Percentiles rank a stretch among this genome's conserved stretches.
Conservation (phyloP, 2,113 vertebrate species). For the Epinephelus lanceolatus region DNA sequence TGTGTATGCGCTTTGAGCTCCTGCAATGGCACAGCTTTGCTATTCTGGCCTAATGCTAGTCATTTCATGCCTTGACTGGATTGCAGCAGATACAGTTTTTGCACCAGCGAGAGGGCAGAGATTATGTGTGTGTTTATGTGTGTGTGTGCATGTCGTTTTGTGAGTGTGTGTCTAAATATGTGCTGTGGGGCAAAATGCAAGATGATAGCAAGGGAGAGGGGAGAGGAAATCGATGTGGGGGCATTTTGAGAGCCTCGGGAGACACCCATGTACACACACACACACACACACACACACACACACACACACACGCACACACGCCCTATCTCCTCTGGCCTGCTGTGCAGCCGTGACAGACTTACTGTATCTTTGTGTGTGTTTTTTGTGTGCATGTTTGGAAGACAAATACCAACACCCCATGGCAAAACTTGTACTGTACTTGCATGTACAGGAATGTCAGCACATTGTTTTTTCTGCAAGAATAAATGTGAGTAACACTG, state of each 20-base stretch:
- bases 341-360: constrained; percentile 60
- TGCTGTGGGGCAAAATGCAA: constrained; percentile 74
- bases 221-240: constrained; percentile 75
- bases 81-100: constrained; percentile 75
- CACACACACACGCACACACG: constrained; percentile 14
- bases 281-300: constrained; percentile 10
- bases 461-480: constrained; percentile 1
- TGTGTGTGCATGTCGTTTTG: constrained; percentile 42
- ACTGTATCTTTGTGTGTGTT: constrained; percentile 50
- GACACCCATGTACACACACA: constrained; percentile 32
- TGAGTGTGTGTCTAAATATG: constrained; percentile 63
- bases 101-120: constrained; percentile 64
- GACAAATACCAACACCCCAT: constrained; percentile 32
- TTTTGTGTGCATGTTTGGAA: constrained; percentile 32
- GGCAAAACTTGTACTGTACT: constrained; percentile 33
- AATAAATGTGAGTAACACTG: background rate
- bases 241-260: constrained; percentile 58
- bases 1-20: constrained; percentile 51
- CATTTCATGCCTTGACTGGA: constrained; percentile 81
- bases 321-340: constrained; percentile 51
- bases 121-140: constrained; percentile 65
- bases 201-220: constrained; percentile 73
- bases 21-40: constrained; percentile 55
- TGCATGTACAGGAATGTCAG: constrained; percentile 35
- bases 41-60: constrained; percentile 76